These are phyloP conservation scores for Garrulus glandarius DNA, from an alignment of 2,797 vertebrate genomes.

Conservation along the genomic window DNA sequence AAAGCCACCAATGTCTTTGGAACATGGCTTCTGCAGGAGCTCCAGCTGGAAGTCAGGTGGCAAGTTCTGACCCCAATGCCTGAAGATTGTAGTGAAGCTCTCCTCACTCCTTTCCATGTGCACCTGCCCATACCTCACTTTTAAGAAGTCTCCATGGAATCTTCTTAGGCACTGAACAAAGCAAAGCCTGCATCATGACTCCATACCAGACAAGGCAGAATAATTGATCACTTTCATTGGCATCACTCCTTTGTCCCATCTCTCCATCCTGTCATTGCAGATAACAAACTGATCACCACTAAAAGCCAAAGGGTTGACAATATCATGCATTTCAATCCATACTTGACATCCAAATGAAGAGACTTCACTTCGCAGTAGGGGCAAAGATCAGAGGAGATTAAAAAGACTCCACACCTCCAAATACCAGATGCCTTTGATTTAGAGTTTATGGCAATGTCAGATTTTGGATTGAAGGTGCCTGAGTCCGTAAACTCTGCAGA, in stretches of 20 bases:
- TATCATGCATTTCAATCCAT: neutral
- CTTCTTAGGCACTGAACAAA: neutral
- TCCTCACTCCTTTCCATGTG: neutral
- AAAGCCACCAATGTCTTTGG: neutral
- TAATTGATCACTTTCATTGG: neutral
- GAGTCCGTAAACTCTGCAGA: neutral
- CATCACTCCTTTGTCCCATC: neutral
- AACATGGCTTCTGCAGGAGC: neutral
- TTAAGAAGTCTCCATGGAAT: neutral
- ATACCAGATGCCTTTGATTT: neutral
- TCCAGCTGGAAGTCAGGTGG: neutral
- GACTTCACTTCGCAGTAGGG: neutral
- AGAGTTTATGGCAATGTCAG: neutral
- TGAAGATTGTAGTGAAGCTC: neutral
- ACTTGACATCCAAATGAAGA: neutral
- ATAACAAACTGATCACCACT: neutral
- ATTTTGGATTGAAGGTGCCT: neutral
- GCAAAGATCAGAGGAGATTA: neutral
- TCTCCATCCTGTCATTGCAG: neutral
- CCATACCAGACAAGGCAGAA: neutral
- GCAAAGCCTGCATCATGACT: neutral
- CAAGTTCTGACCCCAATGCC: neutral
- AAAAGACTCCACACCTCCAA: neutral
- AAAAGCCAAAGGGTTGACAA: neutral
- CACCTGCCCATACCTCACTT: neutral